Evolutionary conservation across 2,113 vertebrate species (phyloP).

Genomic region (Butorides virescens): DNA sequence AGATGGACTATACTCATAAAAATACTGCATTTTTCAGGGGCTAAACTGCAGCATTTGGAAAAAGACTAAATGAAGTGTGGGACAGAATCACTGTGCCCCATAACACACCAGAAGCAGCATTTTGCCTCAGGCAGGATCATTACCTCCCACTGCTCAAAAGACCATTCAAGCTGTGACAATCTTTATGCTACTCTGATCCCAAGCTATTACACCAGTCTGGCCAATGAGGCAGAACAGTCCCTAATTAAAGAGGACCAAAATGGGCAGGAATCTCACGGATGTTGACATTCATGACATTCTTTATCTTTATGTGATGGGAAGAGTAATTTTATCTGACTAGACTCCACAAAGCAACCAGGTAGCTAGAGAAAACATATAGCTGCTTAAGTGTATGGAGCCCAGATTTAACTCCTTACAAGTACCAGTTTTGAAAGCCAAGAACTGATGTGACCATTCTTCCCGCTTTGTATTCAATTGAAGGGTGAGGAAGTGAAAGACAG

Average conservation of each 20-base stretch:
- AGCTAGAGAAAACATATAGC: background rate
- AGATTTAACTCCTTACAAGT: background rate
- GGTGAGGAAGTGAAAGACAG: background rate
- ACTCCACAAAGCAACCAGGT: background rate
- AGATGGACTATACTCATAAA: background rate
- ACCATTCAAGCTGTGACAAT: constrained; percentile 38
- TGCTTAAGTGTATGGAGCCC: background rate
- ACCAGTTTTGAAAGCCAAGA: background rate
- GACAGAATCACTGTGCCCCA: background rate
- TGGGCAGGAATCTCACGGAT: background rate
- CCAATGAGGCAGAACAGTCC: constrained; percentile 34
- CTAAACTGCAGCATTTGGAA: background rate
- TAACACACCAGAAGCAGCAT: background rate
- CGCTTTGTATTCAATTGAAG: background rate
- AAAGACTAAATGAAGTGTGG: background rate
- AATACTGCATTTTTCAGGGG: constrained; percentile 1
- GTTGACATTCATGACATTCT: background rate
- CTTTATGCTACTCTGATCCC: constrained; percentile 9
- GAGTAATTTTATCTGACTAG: background rate
- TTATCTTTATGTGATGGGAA: background rate
- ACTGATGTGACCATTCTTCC: background rate
- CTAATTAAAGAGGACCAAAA: constrained; percentile 32
- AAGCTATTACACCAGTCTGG: constrained; percentile 19
- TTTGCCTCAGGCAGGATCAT: constrained; percentile 32
- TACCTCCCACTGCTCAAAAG: constrained; percentile 10